These are phyloP conservation scores for Agrilus cyanescens DNA, from an alignment of 2,888 invertebrate species.

Conservation along the genomic window DNA sequence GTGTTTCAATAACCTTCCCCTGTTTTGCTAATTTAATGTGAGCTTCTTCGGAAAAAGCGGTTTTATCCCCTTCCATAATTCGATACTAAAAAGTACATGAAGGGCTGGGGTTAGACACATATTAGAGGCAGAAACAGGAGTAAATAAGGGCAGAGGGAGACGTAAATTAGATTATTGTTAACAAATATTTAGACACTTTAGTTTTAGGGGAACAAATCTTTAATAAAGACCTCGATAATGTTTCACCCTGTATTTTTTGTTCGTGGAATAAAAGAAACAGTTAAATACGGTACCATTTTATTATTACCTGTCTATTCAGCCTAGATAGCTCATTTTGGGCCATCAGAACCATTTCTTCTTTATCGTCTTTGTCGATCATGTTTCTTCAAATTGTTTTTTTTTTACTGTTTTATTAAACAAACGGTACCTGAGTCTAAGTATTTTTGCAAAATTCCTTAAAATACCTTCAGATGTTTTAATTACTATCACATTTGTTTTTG, in stretches of 20 bases:
- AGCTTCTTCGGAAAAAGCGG: constrained; percentile 57
- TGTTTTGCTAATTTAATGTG: constrained; percentile 53
- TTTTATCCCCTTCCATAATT: constrained; percentile 71
- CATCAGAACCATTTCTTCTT: constrained; percentile 63
- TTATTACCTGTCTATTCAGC: constrained; percentile 58
- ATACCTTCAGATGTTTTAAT: too few relatives aligned
- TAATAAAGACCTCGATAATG: too few relatives aligned
- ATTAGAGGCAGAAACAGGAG: too few relatives aligned
- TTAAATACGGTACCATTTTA: background rate
- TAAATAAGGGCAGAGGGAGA: too few relatives aligned
- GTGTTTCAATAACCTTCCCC: constrained; percentile 46
- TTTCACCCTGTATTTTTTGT: background rate
- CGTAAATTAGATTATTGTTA: too few relatives aligned
- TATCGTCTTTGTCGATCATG: constrained; percentile 34
- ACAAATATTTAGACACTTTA: background rate
- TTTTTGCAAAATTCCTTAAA: too few relatives aligned
- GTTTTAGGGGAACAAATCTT: background rate
- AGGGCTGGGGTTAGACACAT: background rate
- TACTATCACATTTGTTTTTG: too few relatives aligned
- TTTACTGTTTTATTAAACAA: too few relatives aligned
- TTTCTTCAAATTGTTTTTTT: too few relatives aligned
- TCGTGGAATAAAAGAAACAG: background rate
- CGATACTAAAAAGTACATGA: constrained; percentile 43
- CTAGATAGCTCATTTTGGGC: constrained; percentile 68
- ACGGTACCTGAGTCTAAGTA: too few relatives aligned